Evolutionary conservation across 1,140 invertebrate species (phyloP), one percentile per base, ranked within the genome.

Genomic region (Zaprionus vittiger): DNA sequence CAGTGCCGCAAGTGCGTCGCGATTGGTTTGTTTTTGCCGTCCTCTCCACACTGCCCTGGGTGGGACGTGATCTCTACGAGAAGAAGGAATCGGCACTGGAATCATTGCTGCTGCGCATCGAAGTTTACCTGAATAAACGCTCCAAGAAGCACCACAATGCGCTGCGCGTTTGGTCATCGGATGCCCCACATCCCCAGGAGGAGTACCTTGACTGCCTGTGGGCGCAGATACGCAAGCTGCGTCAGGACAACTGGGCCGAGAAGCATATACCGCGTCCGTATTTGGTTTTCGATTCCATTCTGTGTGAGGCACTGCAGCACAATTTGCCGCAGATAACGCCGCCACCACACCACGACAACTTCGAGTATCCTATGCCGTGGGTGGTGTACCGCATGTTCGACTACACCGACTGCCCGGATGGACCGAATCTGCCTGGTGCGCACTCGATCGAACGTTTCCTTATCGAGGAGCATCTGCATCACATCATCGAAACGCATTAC

Each of bases 1-100:
- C 95, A 80, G 97, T 98, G 28, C 98, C 98, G 11, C 96, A 96
- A 52, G 96, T 97, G 28, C 95, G 98, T 71, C 96, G 97, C 70
- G 98, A 99, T 93, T 99, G 98, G 96, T 99, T 97, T 93, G 97
- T 99, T 15, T 99, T 97, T 93, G 96, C 97, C n/a, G 98, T 99
- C 11, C 94, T 99, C 5, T 97, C 97, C 41, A 96, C 97, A 17
- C 93, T 99, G 41, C 99, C 99, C 0, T 99, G 98, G 98, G 98
- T 99, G 44, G 99, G 98, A 0, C 94, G 97, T 86, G 98, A 99
- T 93, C 93, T 99, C 15, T 98, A 98, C 93, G 98, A 99, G 91
- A 99, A 99, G 91, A 99, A 99, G 91, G 98, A 99, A 93, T 96
- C 96, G 79, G 97, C 98, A 62, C 94, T 99, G 24, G 98, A 99